These are phyloP conservation scores for Amaurobius ferox DNA, from an alignment of 2,888 invertebrate species.

Conservation along the genomic window DNA sequence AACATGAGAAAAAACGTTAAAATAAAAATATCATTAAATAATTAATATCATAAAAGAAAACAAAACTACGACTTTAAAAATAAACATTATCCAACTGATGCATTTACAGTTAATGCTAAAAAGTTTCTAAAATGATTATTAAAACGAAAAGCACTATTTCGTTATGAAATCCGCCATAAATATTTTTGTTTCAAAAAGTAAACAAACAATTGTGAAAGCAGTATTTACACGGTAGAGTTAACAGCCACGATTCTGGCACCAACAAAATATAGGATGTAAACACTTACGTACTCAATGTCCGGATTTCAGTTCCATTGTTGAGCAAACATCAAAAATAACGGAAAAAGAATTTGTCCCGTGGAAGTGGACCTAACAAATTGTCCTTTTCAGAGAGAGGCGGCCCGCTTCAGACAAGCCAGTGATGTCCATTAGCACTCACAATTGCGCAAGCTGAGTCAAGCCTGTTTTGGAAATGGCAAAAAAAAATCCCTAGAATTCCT, in stretches of 20 bases:
- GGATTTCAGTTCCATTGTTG: not conserved
- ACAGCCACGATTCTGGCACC: not conserved
- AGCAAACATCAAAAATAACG: not conserved
- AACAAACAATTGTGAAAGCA: not conserved
- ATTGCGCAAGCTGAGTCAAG: constrained; percentile 25
- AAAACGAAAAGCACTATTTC: no score
- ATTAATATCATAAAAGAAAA: no score
- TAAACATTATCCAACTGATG: no score
- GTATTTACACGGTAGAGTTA: not conserved
- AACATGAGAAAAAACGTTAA: no score
- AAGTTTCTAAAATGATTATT: no score
- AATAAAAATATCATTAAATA: no score
- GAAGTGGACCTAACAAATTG: not conserved
- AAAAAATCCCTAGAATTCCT: constrained; percentile 22
- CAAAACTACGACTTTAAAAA: no score
- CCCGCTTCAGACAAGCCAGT: not conserved
- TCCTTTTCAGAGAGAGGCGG: not conserved
- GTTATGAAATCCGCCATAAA: no score
- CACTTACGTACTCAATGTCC: not conserved
- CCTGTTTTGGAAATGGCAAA: constrained; percentile 17
- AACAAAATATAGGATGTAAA: not conserved
- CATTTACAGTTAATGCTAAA: no score
- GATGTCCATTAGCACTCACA: not conserved
- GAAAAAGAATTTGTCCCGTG: not conserved
- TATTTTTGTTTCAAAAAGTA: no score